Evolutionary conservation across 2,113 vertebrate genomes (phyloP), one percentile per base, ranked within the genome.

Genomic region (Nesogale talazaci): DNA sequence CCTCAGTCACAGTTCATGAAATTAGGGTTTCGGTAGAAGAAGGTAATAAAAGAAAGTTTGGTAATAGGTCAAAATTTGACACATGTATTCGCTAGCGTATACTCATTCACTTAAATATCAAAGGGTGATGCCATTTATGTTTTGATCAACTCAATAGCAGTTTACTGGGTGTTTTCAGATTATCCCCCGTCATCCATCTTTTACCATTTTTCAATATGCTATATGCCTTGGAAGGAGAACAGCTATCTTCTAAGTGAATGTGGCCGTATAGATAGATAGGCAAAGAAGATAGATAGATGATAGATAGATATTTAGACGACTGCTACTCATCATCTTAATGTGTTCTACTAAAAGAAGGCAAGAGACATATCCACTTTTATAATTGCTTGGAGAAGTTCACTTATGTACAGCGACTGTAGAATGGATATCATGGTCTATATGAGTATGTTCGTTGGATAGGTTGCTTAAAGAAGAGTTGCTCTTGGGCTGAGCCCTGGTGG

Each of bases 1-100:
- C 27, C 77, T 75, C n/a, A 72, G 15, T 94, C 36, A 88, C 83
- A 31, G n/a, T 6, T 85, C n/a, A 92, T 95, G 61, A 88, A 31
- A n/a, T 67, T 46, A 42, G 27, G 15, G 10, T 67, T 87, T 84
- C 34, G 38, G 29, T 67, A 65, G 75, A 87, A 56, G 19, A 38
- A 91, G 77, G 69, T 86, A 5, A 2, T 92, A 81, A 70, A 77
- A 76, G 40, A 63, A 83, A 81, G 57, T 23, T 25, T 76, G 56
- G 0, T 79, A 86, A 31, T 69, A 20, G 29, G 46, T 29, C 82
- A 0, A 40, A 81, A 78, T 86, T 90, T 85, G 42, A 69, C 25
- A 89, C 69, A 88, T 74, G 0, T 36, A 81, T 59, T 57, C 84
- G 56, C 20, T 91, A 31, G 19, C 78, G 1, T 89, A 67, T 10